A percentile compares a stretch with the other conserved stretches of the same genome.
phyloP scores from a whole-genome alignment of 1,140 invertebrate species.

The Papilio helenus region DNA sequence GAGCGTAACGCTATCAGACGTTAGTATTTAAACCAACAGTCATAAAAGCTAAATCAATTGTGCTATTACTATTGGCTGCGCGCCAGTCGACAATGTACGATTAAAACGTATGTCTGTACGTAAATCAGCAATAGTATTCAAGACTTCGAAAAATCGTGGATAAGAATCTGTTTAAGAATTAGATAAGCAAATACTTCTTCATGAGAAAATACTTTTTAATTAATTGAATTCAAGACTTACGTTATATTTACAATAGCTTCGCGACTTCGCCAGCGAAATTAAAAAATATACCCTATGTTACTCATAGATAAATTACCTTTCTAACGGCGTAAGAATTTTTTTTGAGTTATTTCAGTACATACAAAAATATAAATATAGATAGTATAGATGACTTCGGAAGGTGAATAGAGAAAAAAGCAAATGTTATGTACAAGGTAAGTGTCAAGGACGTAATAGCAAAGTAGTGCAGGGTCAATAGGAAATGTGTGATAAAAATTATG shows the following conservation, averaged over 20 bases:
- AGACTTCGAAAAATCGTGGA: neutral
- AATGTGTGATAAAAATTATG: slow-evolving; percentile 33
- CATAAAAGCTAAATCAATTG: slow-evolving; percentile 27
- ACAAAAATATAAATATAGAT: no score
- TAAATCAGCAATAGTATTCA: neutral
- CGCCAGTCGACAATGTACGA: neutral
- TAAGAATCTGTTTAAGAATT: neutral
- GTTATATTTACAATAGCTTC: no score
- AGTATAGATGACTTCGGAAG: neutral
- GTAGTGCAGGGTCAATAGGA: neutral
- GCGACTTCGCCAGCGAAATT: no score
- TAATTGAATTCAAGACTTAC: neutral
- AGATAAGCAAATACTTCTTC: neutral
- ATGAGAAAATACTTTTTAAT: no score
- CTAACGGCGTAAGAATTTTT: no score
- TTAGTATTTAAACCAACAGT: neutral
- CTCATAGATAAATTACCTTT: no score
- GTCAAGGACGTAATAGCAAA: neutral
- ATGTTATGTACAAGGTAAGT: neutral
- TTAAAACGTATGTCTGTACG: neutral
- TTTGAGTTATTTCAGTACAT: no score
- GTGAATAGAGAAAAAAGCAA: neutral
- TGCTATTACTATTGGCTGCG: slow-evolving; percentile 6
- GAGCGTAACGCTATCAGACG: neutral
- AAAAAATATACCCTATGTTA: no score